Evolutionary conservation across 2,797 vertebrate species (phyloP).

Genomic region (Megalops cyprinoides): DNA sequence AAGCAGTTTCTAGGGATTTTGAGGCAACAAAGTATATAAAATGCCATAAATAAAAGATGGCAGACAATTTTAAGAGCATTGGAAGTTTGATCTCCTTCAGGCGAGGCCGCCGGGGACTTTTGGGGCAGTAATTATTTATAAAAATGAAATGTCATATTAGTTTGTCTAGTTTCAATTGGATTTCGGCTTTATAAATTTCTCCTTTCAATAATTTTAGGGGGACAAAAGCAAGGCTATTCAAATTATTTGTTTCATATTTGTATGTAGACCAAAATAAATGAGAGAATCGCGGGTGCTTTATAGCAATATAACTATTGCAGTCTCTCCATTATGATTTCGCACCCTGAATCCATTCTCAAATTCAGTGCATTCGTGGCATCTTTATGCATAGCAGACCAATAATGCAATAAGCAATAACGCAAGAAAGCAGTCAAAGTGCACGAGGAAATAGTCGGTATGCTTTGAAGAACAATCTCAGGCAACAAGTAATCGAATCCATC

Average conservation of each 20-base stretch:
- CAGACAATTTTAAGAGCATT: conserved; percentile 65
- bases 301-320: background rate
- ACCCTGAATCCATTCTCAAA: background rate
- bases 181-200: conserved; percentile 52
- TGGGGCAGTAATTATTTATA: conserved; percentile 61
- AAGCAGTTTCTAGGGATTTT: conserved; percentile 59
- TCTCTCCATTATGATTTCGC: background rate
- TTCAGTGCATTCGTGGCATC: background rate
- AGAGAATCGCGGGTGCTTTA: background rate
- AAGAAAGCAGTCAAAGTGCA: background rate
- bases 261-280: conserved; percentile 19
- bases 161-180: conserved; percentile 60
- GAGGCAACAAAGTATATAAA: conserved; percentile 61
- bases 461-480: background rate
- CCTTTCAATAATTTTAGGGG: conserved; percentile 44
- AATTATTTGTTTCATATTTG: conserved; percentile 29
- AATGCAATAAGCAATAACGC: background rate
- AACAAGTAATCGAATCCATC: background rate
- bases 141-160: conserved; percentile 64
- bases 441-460: background rate
- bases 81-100: conserved; percentile 61
- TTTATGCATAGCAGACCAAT: background rate
- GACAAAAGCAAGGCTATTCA: conserved; percentile 41
- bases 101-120: conserved; percentile 51
- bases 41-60: conserved; percentile 65